These are phyloP conservation scores for Pelecanoides urinatrix DNA, from an alignment of 2,113 vertebrate species.

Conservation along the genomic window DNA sequence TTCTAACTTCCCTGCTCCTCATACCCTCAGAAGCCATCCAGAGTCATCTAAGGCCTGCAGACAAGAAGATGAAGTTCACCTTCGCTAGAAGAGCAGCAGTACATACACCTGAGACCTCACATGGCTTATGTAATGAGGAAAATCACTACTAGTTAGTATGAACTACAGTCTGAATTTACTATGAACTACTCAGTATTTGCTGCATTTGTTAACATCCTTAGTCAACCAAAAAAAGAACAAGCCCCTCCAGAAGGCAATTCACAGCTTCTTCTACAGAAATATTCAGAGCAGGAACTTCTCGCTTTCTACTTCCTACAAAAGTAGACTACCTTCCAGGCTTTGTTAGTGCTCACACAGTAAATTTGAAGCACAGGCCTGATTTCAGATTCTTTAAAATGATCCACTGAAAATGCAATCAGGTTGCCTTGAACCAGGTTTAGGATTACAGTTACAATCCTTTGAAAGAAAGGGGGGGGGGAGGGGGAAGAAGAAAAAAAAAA, in stretches of 20 bases:
- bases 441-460: background rate
- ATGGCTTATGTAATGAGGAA: background rate
- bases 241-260: background rate
- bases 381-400: background rate
- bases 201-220: background rate
- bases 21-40: background rate
- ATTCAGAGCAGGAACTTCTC: background rate
- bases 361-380: background rate
- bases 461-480: background rate
- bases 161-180: background rate
- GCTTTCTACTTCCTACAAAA: background rate
- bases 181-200: background rate
- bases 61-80: background rate
- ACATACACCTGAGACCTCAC: background rate
- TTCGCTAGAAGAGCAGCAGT: background rate
- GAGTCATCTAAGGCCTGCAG: background rate
- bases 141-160: background rate
- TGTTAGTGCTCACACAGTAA: background rate
- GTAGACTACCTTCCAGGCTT: background rate
- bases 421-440: background rate
- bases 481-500: too few relatives aligned
- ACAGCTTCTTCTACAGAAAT: background rate
- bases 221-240: background rate
- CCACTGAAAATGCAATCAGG: background rate
- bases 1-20: background rate